Evolutionary conservation across 1,140 invertebrate genomes (phyloP).

Genomic region (Drosophila watanabei): DNA sequence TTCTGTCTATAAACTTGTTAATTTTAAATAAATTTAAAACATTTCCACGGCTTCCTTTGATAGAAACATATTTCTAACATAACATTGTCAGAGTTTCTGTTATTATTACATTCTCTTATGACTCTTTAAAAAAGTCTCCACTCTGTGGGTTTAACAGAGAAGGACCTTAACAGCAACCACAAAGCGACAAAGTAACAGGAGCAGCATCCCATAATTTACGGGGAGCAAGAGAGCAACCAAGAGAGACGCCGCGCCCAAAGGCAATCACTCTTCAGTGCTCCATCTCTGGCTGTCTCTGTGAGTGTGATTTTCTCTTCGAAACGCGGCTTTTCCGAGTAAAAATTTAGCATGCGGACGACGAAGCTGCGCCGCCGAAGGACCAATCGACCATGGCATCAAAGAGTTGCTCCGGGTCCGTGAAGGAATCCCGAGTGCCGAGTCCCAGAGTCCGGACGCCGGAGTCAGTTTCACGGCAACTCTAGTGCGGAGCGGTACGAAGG

Average conservation of each 20-base stretch:
- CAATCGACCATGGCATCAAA: conserved; percentile 46
- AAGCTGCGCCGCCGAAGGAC: conserved; percentile 40
- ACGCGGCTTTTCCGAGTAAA: conserved; percentile 7
- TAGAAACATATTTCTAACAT: too few relatives aligned
- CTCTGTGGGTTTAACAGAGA: conserved; percentile 28
- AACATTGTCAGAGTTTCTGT: background rate
- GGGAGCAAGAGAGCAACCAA: conserved; percentile 8
- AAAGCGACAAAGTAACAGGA: conserved; percentile 52
- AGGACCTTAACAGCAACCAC: conserved; percentile 46
- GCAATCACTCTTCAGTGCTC: background rate
- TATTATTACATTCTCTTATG: background rate
- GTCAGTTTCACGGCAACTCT: conserved; percentile 75
- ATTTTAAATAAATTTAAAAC: background rate
- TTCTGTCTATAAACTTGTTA: background rate
- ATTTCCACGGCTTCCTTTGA: background rate
- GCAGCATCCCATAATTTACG: conserved; percentile 6
- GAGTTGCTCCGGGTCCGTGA: conserved; percentile 59
- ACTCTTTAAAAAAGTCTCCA: conserved; percentile 53
- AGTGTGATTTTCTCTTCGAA: conserved; percentile 6
- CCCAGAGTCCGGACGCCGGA: conserved; percentile 28
- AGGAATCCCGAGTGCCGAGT: conserved; percentile 36
- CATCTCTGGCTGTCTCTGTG: background rate
- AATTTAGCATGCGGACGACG: conserved; percentile 1
- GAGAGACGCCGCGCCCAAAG: conserved; percentile 61
- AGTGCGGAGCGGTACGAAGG: conserved; percentile 60